phyloP scores from a whole-genome alignment of 2,888 invertebrate genomes.

The Pyralis farinalis region DNA sequence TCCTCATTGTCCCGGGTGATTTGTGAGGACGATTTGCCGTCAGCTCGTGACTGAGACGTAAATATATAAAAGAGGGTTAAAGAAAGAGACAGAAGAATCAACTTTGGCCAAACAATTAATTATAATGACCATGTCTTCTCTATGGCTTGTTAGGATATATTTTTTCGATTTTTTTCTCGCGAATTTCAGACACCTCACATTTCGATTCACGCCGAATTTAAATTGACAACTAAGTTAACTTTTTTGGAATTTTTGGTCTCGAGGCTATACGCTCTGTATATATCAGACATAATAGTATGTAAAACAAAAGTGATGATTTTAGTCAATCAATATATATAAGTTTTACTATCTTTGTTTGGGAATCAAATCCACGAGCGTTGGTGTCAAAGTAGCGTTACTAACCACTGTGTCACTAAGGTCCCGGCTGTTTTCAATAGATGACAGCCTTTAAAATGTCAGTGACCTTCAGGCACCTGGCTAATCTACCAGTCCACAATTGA shows the following conservation, averaged over 20 bases:
- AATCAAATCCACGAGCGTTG: no score
- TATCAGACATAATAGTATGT: no score
- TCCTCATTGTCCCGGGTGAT: conserved; percentile 64
- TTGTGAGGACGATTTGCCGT: conserved; percentile 44
- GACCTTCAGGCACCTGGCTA: no score
- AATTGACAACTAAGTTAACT: conserved; percentile 51
- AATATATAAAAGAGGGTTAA: conserved; percentile 18
- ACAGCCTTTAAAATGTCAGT: no score
- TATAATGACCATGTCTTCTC: conserved; percentile 49
- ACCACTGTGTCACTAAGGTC: no score
- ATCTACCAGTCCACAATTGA: no score
- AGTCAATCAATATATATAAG: no score
- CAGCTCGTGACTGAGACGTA: conserved; percentile 26
- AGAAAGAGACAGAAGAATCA: conserved; percentile 32
- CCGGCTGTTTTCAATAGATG: no score
- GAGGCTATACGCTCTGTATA: no score
- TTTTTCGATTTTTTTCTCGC: conserved; percentile 50
- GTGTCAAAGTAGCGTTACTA: no score
- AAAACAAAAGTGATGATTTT: no score
- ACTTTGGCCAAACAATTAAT: conserved; percentile 49
- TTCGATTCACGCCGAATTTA: conserved; percentile 57
- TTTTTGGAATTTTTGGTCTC: conserved; percentile 19
- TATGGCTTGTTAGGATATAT: conserved; percentile 50
- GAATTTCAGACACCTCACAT: conserved; percentile 49
- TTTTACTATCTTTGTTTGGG: no score